Percentiles rank a stretch among this genome's conserved stretches.
Conservation (phyloP, 1,140 invertebrate genomes). For the Tribolium madens region DNA sequence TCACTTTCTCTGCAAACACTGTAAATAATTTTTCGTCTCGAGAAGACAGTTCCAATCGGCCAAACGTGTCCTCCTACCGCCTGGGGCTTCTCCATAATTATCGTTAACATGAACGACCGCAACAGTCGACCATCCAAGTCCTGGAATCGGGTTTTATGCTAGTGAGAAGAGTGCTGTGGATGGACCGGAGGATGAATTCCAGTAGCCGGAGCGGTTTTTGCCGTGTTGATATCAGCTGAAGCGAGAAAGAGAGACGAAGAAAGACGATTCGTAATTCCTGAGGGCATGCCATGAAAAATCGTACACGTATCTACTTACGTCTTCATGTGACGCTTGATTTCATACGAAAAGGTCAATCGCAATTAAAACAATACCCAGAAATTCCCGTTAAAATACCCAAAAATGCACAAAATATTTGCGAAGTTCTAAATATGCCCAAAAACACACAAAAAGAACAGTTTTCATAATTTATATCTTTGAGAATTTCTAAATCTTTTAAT, state of each 20-base stretch:
- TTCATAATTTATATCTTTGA: too few species aligned
- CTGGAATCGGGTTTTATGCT: neutral
- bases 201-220: constrained; percentile 45
- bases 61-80: constrained; percentile 34
- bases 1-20: neutral
- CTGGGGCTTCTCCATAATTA: constrained; percentile 14
- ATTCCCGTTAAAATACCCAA: too few species aligned
- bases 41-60: constrained; percentile 9
- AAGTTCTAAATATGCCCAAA: too few species aligned
- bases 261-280: constrained; percentile 6
- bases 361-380: too few species aligned
- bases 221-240: constrained; percentile 32
- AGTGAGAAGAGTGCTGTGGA: neutral
- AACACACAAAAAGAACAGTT: too few species aligned
- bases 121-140: neutral
- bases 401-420: too few species aligned
- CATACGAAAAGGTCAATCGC: too few species aligned
- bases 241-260: neutral
- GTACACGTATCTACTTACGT: constrained; percentile 13
- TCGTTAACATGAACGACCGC: constrained; percentile 34
- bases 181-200: constrained; percentile 19
- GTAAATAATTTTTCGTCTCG: constrained; percentile 15
- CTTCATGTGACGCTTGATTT: constrained; percentile 11
- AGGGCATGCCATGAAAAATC: constrained; percentile 32
- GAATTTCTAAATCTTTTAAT: too few species aligned